Conservation (phyloP, 2,113 vertebrate genomes). For the Seriola quinqueradiata region DNA sequence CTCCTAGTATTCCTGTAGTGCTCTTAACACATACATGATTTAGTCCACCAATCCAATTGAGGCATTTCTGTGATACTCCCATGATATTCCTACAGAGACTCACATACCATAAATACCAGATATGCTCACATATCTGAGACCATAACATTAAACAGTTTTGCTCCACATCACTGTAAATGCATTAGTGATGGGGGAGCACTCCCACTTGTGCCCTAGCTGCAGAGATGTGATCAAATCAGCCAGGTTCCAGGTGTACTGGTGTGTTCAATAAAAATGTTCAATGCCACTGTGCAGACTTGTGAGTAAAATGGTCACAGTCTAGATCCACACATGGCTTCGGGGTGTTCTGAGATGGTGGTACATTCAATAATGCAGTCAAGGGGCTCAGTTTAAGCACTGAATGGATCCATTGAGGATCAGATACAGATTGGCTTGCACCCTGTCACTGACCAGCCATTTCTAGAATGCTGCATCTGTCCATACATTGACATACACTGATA, state of each 20-base stretch:
- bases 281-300: background rate
- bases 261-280: slow-evolving; percentile 27
- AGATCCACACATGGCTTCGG: background rate
- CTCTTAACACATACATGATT: background rate
- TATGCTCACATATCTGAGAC: background rate
- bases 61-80: background rate
- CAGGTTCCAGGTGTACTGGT: background rate
- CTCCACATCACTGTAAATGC: slow-evolving; percentile 17
- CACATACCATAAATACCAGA: background rate
- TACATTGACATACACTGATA: background rate
- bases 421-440: background rate
- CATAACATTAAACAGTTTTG: background rate
- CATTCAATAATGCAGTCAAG: background rate
- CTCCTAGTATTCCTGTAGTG: background rate
- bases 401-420: background rate
- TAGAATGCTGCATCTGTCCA: background rate
- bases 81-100: slow-evolving; percentile 14
- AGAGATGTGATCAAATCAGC: slow-evolving; percentile 33
- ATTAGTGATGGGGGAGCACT: background rate
- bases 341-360: background rate
- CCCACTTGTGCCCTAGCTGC: background rate
- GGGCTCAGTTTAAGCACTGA: background rate
- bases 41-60: background rate
- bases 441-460: background rate
- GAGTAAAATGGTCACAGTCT: slow-evolving; percentile 1